A percentile compares a stretch with the other conserved stretches of the same genome.
These are phyloP conservation scores for Leucoma salicis DNA, from an alignment of 2,888 invertebrate genomes.

Conservation along the genomic window DNA sequence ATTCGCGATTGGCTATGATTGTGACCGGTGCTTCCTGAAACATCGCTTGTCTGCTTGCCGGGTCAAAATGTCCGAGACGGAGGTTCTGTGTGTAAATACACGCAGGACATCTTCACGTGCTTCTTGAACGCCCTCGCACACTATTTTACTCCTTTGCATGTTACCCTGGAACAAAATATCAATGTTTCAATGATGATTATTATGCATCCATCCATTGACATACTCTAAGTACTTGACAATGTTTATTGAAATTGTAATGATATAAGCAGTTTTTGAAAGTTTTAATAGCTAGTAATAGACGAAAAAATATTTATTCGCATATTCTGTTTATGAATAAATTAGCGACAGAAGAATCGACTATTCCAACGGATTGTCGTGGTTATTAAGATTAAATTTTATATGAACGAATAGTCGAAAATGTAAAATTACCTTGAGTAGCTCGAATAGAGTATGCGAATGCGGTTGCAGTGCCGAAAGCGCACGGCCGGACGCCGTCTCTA, in stretches of 20 bases:
- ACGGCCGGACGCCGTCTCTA: conserved; percentile 62
- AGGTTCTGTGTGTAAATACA: conserved; percentile 94
- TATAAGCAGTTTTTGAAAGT: too few relatives aligned
- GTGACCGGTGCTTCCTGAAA: conserved; percentile 94
- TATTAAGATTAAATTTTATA: too few relatives aligned
- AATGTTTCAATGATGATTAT: too few relatives aligned
- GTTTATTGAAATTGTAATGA: too few relatives aligned
- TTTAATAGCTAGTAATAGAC: too few relatives aligned
- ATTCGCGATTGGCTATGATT: conserved; percentile 60
- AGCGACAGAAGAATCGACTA: too few relatives aligned
- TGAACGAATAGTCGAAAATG: too few relatives aligned
- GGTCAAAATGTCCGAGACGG: conserved; percentile 93
- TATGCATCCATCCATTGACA: too few relatives aligned
- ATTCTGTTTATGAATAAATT: too few relatives aligned
- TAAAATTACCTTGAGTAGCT: conserved; percentile 66
- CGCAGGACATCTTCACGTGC: conserved; percentile 93
- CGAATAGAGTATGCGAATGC: conserved; percentile 63
- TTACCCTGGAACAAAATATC: conserved; percentile 87
- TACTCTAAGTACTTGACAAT: too few relatives aligned
- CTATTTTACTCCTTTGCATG: conserved; percentile 95
- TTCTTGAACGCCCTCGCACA: conserved; percentile 95
- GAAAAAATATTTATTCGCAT: too few relatives aligned
- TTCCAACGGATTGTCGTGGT: too few relatives aligned
- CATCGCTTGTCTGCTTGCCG: conserved; percentile 96
- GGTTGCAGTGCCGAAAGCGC: conserved; percentile 61